Conservation (phyloP, 35 echinoderm and acorn worm species). For the Ophiothrix spiculata region DNA sequence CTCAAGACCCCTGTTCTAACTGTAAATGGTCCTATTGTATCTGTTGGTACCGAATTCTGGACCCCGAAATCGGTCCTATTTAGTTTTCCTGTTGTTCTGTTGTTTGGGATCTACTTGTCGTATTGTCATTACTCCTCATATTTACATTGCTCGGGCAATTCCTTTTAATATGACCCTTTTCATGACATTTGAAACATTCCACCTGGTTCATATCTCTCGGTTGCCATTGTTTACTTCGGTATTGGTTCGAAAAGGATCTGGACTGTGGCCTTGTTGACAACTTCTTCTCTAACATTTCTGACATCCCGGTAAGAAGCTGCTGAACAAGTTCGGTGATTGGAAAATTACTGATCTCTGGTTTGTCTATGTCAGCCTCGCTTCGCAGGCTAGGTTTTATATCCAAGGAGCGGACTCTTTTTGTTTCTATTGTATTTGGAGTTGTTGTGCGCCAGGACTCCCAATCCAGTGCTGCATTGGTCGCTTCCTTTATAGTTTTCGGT, state of each 20-base stretch:
- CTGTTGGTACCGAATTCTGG: not conserved
- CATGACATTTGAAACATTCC: not conserved
- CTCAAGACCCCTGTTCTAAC: not conserved
- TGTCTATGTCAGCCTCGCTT: too few species aligned
- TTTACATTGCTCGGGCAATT: not conserved
- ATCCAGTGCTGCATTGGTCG: not conserved
- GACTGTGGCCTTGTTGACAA: too few species aligned
- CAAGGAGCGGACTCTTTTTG: too few species aligned
- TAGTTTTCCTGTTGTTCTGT: not conserved
- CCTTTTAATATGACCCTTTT: not conserved
- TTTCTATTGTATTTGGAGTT: not conserved
- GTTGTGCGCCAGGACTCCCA: not conserved
- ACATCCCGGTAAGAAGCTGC: too few species aligned
- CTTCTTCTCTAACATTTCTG: too few species aligned
- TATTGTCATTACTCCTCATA: too few species aligned
- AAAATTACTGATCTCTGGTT: too few species aligned
- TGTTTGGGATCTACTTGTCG: not conserved
- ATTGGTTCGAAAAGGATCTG: too few species aligned
- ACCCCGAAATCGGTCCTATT: not conserved
- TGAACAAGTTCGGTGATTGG: too few species aligned
- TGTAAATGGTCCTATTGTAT: not conserved
- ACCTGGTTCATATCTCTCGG: not conserved
- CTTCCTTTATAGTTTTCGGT: not conserved
- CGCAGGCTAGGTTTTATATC: too few species aligned
- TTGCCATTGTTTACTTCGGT: not conserved